Conservation (phyloP, 2,888 invertebrate genomes). For the Epicampocera succincta region DNA sequence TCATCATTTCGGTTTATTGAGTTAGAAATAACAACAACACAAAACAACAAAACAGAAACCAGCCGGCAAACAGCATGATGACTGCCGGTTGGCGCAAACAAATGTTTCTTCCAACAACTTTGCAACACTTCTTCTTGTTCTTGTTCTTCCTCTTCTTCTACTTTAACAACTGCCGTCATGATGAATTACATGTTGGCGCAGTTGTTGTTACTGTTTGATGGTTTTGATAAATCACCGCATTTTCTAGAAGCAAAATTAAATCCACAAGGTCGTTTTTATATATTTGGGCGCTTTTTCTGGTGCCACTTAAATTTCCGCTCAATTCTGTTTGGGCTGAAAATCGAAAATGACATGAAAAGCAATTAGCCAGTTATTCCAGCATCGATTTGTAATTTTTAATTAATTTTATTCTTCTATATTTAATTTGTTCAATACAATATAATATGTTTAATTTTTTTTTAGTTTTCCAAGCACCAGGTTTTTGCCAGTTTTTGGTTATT, state of each 20-base stretch:
- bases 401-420: too few relatives aligned
- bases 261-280: neutral
- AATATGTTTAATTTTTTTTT: neutral
- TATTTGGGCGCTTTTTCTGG: too few relatives aligned
- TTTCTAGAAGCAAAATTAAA: slow-evolving; percentile 6
- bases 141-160: neutral
- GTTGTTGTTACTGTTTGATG: slow-evolving; percentile 67
- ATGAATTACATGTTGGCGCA: slow-evolving; percentile 68
- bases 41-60: neutral
- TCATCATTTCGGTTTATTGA: slow-evolving; percentile 40
- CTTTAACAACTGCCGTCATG: slow-evolving; percentile 58
- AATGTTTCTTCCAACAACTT: slow-evolving; percentile 25
- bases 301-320: too few relatives aligned
- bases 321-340: too few relatives aligned
- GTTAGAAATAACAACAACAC: neutral
- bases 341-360: too few relatives aligned
- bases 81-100: slow-evolving; percentile 20
- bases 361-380: too few relatives aligned
- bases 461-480: neutral
- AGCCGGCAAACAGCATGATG: slow-evolving; percentile 18
- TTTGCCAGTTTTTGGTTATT: slow-evolving; percentile 28
- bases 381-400: too few relatives aligned
- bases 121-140: slow-evolving; percentile 49
- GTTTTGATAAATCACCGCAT: slow-evolving; percentile 65
- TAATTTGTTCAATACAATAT: too few relatives aligned